phyloP scores from a whole-genome alignment of 2,797 vertebrate species.

The Masticophis lateralis region DNA sequence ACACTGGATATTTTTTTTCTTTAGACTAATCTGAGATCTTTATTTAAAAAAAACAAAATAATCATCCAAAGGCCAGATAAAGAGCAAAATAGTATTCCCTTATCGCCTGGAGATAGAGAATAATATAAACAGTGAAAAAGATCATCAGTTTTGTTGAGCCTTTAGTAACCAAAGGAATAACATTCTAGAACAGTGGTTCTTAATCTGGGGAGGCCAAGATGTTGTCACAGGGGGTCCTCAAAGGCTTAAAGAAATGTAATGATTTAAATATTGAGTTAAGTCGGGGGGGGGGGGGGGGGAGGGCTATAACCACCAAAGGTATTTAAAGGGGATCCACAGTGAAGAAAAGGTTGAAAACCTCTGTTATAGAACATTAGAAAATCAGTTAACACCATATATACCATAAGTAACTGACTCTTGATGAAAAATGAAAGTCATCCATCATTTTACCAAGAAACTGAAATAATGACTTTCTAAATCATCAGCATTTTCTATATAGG shows the following conservation, averaged over 20 bases:
- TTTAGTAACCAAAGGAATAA: background rate
- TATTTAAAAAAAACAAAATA: background rate
- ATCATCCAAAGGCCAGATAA: background rate
- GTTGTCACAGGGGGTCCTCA: background rate
- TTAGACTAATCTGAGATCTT: background rate
- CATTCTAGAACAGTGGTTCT: background rate
- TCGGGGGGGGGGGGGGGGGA: background rate
- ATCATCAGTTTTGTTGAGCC: background rate
- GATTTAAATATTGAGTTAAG: background rate
- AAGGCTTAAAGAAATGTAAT: background rate
- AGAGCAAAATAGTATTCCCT: background rate
- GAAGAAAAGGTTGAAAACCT: background rate
- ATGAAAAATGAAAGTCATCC: background rate
- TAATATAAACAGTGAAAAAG: background rate
- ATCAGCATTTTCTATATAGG: background rate
- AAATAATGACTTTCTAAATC: background rate
- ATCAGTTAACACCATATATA: background rate
- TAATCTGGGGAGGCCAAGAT: background rate
- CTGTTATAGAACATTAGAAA: background rate
- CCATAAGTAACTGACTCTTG: background rate
- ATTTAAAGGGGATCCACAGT: background rate
- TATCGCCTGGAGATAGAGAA: background rate
- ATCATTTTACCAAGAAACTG: background rate
- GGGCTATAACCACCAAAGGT: background rate
- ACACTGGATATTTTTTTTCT: background rate